Evolutionary conservation across 2,113 vertebrate species (phyloP), one percentile per base, ranked within the genome.

Genomic region (Mustela nigripes): DNA sequence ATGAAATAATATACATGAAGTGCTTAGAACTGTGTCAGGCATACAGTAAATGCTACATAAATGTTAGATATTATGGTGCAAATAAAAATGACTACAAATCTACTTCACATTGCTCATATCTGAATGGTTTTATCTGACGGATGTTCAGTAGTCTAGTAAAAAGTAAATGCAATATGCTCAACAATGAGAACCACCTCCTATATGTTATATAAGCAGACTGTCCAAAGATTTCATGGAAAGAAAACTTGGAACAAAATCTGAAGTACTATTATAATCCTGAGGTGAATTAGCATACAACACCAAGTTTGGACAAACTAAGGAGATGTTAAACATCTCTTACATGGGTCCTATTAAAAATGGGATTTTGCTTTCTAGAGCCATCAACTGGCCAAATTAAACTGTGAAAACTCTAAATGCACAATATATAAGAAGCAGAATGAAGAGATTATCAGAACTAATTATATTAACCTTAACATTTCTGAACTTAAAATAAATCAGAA

Each of bases 401-500:
- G 76, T 19, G 36, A 76, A 82, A 91, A 56, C 9, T 33, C 39
- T 95, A 89, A 81, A 50, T 45, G n/a, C 50, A 65, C 19, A 71
- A 62, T 62, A 94, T 7, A 16, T 45, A 53, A 73, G 26, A 80
- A 62, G 62, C 14, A 63, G 92, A 86, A 56, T 36, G 39, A 81
- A 82, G 53, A 90, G 28, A 79, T 33, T 39, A 31, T 78, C 36
- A 84, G n/a, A 63, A 87, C 31, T 50, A 65, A 78, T 15, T 71
- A 11, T 28, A 65, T 50, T 87, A 87, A 81, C 39, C 39, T 11
- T 79, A 63, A 56, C 19, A 82, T 50, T 65, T 91, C 62, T 76
- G 93, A 96, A 58, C 19, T 67, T 36, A 85, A 94, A 71, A 42
- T 94, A 79, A 67, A 73, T 58, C 36, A 94, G 48, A 91, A 82